Evolutionary conservation across 1,140 invertebrate genomes (phyloP).

Genomic region (Chymomyza costata): DNA sequence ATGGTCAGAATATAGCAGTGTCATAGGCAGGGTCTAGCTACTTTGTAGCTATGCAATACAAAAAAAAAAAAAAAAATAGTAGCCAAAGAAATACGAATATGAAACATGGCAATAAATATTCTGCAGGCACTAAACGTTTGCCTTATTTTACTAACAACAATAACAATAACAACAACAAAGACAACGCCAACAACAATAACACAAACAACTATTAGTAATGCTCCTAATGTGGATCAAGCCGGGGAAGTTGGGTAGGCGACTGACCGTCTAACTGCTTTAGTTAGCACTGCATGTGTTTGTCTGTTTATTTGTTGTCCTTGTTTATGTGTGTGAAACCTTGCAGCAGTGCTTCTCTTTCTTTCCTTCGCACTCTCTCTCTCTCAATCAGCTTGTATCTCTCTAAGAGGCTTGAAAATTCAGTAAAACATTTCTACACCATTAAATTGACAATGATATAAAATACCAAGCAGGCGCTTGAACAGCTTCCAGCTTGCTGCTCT

Average conservation of each 20-base stretch:
- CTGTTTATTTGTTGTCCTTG: slow-evolving; percentile 13
- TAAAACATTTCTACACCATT: slow-evolving; percentile 70
- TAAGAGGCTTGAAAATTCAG: slow-evolving; percentile 18
- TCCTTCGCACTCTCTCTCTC: slow-evolving; percentile 4
- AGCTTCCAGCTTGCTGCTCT: slow-evolving; percentile 35
- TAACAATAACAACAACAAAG: slow-evolving; percentile 16
- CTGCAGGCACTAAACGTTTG: slow-evolving; percentile 71
- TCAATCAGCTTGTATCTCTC: slow-evolving; percentile 1
- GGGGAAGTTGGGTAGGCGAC: slow-evolving; percentile 11
- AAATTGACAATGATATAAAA: slow-evolving; percentile 73
- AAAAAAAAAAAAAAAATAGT: background rate
- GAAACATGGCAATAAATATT: slow-evolving; percentile 73
- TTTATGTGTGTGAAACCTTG: background rate
- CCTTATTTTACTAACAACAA: slow-evolving; percentile 55
- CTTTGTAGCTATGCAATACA: slow-evolving; percentile 43
- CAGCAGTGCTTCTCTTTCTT: slow-evolving; percentile 34
- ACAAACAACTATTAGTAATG: slow-evolving; percentile 9
- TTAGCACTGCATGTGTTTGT: slow-evolving; percentile 35
- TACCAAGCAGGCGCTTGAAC: slow-evolving; percentile 31
- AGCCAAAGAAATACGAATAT: slow-evolving; percentile 44
- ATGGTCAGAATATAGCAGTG: slow-evolving; percentile 26
- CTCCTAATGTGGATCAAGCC: slow-evolving; percentile 13
- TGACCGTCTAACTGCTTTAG: slow-evolving; percentile 55
- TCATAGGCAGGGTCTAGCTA: slow-evolving; percentile 23
- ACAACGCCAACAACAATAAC: background rate